Base-by-base conservation (phyloP, 2,888 invertebrate species). In the Tethea ocularis region DNA sequence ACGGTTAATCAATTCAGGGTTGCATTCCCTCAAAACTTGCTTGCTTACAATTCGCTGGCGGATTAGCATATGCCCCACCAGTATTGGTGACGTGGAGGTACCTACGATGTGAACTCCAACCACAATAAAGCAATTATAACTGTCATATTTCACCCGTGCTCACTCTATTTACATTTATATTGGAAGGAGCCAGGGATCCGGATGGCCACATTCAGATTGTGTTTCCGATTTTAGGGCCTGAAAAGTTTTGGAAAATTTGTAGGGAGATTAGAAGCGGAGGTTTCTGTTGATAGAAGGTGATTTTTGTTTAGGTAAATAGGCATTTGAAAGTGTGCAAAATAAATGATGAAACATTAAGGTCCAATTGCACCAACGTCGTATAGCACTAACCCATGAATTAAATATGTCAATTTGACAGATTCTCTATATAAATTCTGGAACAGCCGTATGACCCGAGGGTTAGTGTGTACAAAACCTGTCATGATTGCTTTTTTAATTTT, bases 41-140 rank as follows among this genome's bases (percentile, higher is more conserved):
- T 62, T 69, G 65, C 20, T 66, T 52, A 36, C 57, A 52, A 62
- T 64, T 58, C 61, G 46, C 20, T 33, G 10, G 52, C 59, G 57
- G 73, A 89, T 89, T 89, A 83, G 78, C 89, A 87, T 87, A 88
- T 71, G 75, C 67, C 69, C 67, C 70, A 69, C 69, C 74, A 46
- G 46, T 46, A 74, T 72, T 65, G 72, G 70, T 69, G 74, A 67
- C 24, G 36, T 71, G 60, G 51, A 56, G 22, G 68, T 62, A n/a
- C n/a, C n/a, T n/a, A 71, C 63, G 60, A 65, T 63, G 71, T 20
- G 75, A 78, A 73, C 78, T 72, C 77, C 81, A 83, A 88, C 88
- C 82, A 86, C 91, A 92, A 92, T 92, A 92, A 91, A 92, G 88
- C 91, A 93, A 93, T 93, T 92, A 92, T 90, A 87, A 86, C 89